Evolutionary conservation across 1,140 invertebrate species (phyloP), one percentile per base, ranked within the genome.

Genomic region (Bombus picipes): DNA sequence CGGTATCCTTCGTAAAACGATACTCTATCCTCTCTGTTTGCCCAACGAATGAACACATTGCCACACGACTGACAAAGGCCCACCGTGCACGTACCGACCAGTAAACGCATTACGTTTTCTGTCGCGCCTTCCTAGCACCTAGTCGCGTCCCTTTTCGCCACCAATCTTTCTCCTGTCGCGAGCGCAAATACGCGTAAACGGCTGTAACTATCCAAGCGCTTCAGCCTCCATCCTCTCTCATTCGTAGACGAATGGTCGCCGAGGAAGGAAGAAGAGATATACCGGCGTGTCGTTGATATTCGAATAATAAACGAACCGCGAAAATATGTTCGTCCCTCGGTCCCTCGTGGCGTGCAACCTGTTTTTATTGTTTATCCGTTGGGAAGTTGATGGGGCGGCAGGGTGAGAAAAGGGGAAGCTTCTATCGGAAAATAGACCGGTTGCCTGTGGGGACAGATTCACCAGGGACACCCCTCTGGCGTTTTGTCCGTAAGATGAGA

Each of bases 221-320:
- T 70, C 74, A 32, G 66, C 25, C 43, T 59, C 25, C 22, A 59
- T 82, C 53, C 62, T 88, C 34, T 47, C 25, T 59, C 9, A n/a
- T 57, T 6, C 47, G 28, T 13, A 3, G 78, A 81, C 43, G 53
- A 86, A 37, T 22, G 32, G 25, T 28, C 22, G 37, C 3, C 53
- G 28, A 72, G 59, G 22, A 41, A 12, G 47, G 9, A 28, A 4
- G 37, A 83, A 4, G 12, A 6, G 15, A 28, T 18, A 70, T 9
- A 37, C 37, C 3, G 57, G 66, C 32, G 87, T 87, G 88, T 89
- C 70, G 74, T 76, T 88, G 87, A 57, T 70, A 83, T 85, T 89
- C 87, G 93, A 94, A 94, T 94, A 94, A 93, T 94, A 94, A 94
- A 94, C 92, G 93, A 94, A 92, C 93, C 93, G 93, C 86, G 87